Evolutionary conservation across 2,797 vertebrate genomes (phyloP), one percentile per base, ranked within the genome.

Genomic region (Nyctibius grandis): DNA sequence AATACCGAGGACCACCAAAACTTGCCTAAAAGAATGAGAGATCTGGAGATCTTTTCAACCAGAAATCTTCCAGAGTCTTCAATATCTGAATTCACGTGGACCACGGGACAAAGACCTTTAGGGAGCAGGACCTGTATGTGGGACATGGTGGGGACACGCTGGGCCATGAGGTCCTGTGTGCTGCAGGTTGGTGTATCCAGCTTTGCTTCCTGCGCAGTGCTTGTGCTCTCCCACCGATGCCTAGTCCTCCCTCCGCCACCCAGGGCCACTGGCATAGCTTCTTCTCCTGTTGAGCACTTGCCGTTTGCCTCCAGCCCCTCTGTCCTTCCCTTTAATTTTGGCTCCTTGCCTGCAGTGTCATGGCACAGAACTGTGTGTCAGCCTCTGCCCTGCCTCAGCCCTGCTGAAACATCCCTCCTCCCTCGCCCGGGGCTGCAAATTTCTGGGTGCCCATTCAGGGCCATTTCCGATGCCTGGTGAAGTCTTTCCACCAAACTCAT

Each of bases 81-180:
- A 34, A 0, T 33, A 29, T 61, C n/a, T 60, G 75, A 54, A 65
- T 72, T 70, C 15, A 17, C 0, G 1, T 54, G 33, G 15, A 48
- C 25, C 15, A 6, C 56, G 42, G n/a, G 12, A 45, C 47, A 63
- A 40, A 68, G 38, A 26, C 31, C 19, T 59, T 75, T 31, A 50
- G 34, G 40, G 45, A 44, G 11, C 45, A 64, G 20, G 31, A 80
- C 33, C 22, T 82, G 29, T 59, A 33, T 2, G 1, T 61, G 53
- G n/a, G 53, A 28, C 7, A 2, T 1, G 5, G 33, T 0, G 1
- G 13, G 36, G 53, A 22, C 6, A 3, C 14, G 19, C 33, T 44
- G 33, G 64, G 17, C 42, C 51, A 7, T 0, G 2, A 56, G 22
- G n/a, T 78, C 53, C 42, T 67, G 15, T 15, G 33, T 56, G 53